Evolutionary conservation across 2,113 vertebrate genomes (phyloP), one percentile per base, ranked within the genome.

Genomic region (Urocynchramus pylzowi): DNA sequence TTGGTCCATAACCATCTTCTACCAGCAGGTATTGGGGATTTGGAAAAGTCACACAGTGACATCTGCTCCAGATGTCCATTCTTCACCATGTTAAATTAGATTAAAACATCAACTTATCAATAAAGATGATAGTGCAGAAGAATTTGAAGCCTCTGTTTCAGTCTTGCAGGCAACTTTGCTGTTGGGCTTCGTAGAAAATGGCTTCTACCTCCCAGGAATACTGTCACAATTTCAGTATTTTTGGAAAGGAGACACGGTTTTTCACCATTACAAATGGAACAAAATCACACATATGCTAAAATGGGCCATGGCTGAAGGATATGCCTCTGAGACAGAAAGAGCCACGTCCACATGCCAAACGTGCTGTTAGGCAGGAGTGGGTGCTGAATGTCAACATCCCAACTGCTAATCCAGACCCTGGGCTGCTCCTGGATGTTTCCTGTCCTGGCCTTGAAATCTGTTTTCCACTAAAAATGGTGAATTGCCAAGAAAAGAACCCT

Each of bases 391-490:
- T 39, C 42, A 47, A 27, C 1, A 1, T 63, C 47, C 26, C 89
- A 64, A 89, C 41, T 2, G 5, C 45, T 63, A 75, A 81, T 41
- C 50, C 86, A 90, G 71, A 61, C 35, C 10, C 23, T 26, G 19
- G 30, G 21, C 64, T 84, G 80, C 47, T 90, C 76, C 68, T n/a
- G 52, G 60, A 35, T 63, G 27, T 68, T 35, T 84, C 68, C 73
- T 19, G 24, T 89, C 52, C n/a, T 63, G 52, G 73, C 87, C 33
- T 16, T 15, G 35, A 80, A 81, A 89, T 67, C 27, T 10, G 19
- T 90, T 92, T 95, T 91, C 84, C 89, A 71, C 39, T 75, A 47
- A 82, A 89, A 84, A 41, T 35, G 71, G 45, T 59, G 70, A 76
- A 90, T 14, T 42, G 47, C 54, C 50, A 69, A 39, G 41, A 57